Evolutionary conservation across 1,140 invertebrate genomes (phyloP).

Genomic region (Pseudomyrmex pallidus): DNA sequence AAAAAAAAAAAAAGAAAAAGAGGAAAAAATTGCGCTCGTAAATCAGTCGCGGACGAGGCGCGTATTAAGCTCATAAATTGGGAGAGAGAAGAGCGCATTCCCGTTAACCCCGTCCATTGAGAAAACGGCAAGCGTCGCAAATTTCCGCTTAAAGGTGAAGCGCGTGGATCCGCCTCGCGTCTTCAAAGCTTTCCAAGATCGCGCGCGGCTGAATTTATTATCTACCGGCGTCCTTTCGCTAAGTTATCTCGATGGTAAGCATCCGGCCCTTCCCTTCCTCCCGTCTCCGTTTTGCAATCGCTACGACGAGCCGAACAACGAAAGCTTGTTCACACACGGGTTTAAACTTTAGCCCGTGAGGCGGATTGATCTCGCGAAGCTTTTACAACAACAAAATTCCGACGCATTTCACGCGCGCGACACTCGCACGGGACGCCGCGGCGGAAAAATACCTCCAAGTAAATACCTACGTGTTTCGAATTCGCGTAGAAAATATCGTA

Average conservation of each 20-base stretch:
- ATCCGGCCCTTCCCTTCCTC: too few species aligned
- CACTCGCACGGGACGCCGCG: too few species aligned
- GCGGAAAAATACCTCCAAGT: too few species aligned
- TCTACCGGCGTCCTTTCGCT: neutral
- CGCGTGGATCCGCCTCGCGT: neutral
- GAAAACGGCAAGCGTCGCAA: neutral
- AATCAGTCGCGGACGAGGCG: slow-evolving; percentile 19
- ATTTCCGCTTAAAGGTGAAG: slow-evolving; percentile 8
- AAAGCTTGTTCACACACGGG: too few species aligned
- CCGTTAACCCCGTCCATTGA: slow-evolving; percentile 30
- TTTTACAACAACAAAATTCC: too few species aligned
- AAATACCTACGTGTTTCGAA: too few species aligned
- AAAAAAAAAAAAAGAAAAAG: slow-evolving; percentile 11
- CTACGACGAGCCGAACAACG: too few species aligned
- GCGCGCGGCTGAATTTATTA: neutral
- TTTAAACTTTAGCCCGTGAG: too few species aligned
- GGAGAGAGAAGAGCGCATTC: neutral
- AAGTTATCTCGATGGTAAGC: neutral
- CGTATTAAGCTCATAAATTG: slow-evolving; percentile 49
- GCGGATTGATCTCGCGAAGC: too few species aligned
- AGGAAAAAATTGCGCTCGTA: slow-evolving; percentile 38
- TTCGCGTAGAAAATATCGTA: neutral
- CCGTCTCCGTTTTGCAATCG: too few species aligned
- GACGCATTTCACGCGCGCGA: too few species aligned
- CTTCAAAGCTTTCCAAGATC: neutral